These are phyloP conservation scores for Erinaceus europaeus DNA, from an alignment of 2,113 vertebrate genomes.

Conservation along the genomic window DNA sequence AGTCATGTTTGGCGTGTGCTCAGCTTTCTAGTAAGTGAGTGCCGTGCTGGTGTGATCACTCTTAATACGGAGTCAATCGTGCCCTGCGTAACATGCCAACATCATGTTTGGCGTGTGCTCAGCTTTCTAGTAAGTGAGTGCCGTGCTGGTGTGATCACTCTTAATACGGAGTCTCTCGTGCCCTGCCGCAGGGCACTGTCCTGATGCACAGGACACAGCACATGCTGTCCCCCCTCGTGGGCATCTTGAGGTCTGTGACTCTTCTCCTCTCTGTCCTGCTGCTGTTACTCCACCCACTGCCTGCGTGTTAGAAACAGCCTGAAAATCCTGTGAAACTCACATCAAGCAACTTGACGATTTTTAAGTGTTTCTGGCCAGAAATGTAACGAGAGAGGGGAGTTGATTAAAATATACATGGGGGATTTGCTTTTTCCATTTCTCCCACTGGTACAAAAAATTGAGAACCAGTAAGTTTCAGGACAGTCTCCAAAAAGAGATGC, in stretches of 20 bases:
- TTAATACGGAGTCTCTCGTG: too few species aligned
- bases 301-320: background rate
- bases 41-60: too few species aligned
- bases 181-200: fast-evolving
- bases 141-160: too few species aligned
- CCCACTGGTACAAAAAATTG: background rate
- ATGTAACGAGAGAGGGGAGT: background rate
- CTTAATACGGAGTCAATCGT: too few species aligned
- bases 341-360: background rate
- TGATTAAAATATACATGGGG: background rate
- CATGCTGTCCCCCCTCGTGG: background rate
- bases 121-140: too few species aligned
- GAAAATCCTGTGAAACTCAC: background rate
- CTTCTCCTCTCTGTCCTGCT: background rate
- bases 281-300: background rate
- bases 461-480: background rate
- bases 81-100: too few species aligned
- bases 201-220: fast-evolving
- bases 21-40: too few species aligned
- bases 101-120: too few species aligned
- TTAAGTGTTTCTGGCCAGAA: background rate
- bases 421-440: background rate
- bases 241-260: too few species aligned
- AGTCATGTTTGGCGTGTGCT: too few species aligned
- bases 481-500: background rate